A percentile compares a stretch with the other conserved stretches of the same genome.
These are phyloP conservation scores for Galendromus occidentalis DNA, from an alignment of 1,140 invertebrate genomes.

Conservation along the genomic window DNA sequence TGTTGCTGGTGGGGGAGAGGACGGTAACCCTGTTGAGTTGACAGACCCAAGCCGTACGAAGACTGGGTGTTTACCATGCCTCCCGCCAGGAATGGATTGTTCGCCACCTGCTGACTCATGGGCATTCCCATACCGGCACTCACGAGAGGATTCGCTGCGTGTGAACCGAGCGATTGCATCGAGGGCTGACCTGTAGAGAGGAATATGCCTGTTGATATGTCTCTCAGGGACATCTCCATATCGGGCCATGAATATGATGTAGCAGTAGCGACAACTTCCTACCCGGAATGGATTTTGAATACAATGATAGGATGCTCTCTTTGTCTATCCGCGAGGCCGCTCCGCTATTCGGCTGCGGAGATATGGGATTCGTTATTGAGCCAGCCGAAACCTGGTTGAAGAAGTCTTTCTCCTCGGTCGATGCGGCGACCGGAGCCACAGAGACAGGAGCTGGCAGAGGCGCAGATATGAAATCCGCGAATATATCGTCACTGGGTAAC, in stretches of 20 bases:
- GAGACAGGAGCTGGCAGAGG: background rate
- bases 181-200: too few relatives aligned
- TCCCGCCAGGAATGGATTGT: background rate
- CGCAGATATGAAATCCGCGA: conserved; percentile 20
- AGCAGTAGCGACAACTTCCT: background rate
- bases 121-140: background rate
- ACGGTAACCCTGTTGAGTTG: too few relatives aligned
- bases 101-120: background rate
- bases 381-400: conserved; percentile 61
- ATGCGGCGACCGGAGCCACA: background rate
- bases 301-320: background rate
- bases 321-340: background rate
- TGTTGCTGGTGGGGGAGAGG: too few relatives aligned
- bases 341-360: too few relatives aligned
- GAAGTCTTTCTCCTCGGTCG: conserved; percentile 58
- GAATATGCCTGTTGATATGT: too few relatives aligned
- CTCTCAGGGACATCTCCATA: too few relatives aligned
- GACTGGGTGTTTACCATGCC: background rate
- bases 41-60: too few relatives aligned
- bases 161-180: too few relatives aligned
- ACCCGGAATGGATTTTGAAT: background rate
- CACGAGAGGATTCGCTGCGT: too few relatives aligned
- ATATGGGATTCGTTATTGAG: background rate
- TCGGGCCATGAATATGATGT: background rate
- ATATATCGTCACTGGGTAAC: conserved; percentile 16